Base-by-base conservation (phyloP, 2,888 invertebrate species). In the Tillus elongatus region DNA sequence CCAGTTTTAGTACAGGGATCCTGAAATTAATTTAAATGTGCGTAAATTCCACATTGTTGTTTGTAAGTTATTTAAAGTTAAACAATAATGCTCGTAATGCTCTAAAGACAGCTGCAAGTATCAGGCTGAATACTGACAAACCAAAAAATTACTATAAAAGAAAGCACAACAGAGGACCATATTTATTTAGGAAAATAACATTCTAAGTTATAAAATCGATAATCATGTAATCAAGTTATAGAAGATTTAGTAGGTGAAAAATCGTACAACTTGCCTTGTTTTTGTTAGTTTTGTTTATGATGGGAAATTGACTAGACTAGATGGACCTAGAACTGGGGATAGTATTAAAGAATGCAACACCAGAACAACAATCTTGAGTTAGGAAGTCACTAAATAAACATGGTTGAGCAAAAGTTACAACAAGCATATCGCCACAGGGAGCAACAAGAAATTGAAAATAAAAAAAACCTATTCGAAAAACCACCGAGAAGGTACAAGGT, bases 171-270 rank as follows among this genome's bases (percentile, higher is more conserved):
- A 75, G 11, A 75, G 93, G 39, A 82, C 82, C 35, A 95, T 92
- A 37, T 78, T 95, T 58, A 84, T 95, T 41, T 95, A 95, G 13
- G 74, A 96, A 47, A 92, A 91, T 69, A 88, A 89, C 71, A 89
- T 96, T 49, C 61, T 69, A 15, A 75, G 77, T 0, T 62, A 70
- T 44, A 59, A 69, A 40, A 77, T 95, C 44, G 75, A 79, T 50
- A 39, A 51, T 19, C 38, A 44, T 28, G 46, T 43, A 2, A 42
- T 58, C 9, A 63, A 69, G 15, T 70, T 14, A 93, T 93, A 2
- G 75, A 88, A 63, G 65, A 71, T 13, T 63, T 87, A 49, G 83
- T 81, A 52, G 69, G 69, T 66, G 36, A n/a, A n/a, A n/a, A n/a
- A n/a, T n/a, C n/a, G n/a, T n/a, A n/a, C n/a, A n/a, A n/a, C n/a